Percentiles rank a stretch among this genome's conserved stretches.
phyloP scores from a whole-genome alignment of 2,888 invertebrate genomes.

The Fragum fragum region DNA sequence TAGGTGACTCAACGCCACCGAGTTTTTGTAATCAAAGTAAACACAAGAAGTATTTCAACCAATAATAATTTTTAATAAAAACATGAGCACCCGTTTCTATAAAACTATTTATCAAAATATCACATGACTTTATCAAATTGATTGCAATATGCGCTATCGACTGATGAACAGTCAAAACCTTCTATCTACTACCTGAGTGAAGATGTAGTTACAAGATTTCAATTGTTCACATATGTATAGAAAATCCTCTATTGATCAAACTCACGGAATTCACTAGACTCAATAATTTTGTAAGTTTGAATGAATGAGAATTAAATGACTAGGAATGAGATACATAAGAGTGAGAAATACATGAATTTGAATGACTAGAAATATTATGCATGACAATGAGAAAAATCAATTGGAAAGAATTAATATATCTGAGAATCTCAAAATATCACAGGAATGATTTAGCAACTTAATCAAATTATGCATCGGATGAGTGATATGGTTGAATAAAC shows the following conservation, averaged over 20 bases:
- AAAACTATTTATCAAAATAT: too few relatives aligned
- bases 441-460: background rate
- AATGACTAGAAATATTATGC: background rate
- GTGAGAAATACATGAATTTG: background rate
- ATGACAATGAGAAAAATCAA: too few relatives aligned
- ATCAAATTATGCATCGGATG: background rate
- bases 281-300: background rate
- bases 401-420: too few relatives aligned
- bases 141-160: background rate
- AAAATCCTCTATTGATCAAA: background rate
- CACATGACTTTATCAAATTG: background rate
- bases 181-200: background rate
- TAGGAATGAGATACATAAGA: background rate
- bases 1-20: background rate
- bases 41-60: conserved; percentile 30
- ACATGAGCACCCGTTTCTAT: too few relatives aligned
- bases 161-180: background rate
- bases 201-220: background rate
- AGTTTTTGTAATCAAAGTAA: conserved; percentile 1
- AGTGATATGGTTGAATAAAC: background rate
- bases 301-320: background rate
- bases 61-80: conserved; percentile 24
- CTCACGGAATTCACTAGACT: background rate
- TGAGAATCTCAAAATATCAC: background rate
- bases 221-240: background rate